Percentiles rank a stretch among this genome's conserved stretches.
phyloP scores from a whole-genome alignment of 2,113 vertebrate species.

The Ictalurus furcatus region DNA sequence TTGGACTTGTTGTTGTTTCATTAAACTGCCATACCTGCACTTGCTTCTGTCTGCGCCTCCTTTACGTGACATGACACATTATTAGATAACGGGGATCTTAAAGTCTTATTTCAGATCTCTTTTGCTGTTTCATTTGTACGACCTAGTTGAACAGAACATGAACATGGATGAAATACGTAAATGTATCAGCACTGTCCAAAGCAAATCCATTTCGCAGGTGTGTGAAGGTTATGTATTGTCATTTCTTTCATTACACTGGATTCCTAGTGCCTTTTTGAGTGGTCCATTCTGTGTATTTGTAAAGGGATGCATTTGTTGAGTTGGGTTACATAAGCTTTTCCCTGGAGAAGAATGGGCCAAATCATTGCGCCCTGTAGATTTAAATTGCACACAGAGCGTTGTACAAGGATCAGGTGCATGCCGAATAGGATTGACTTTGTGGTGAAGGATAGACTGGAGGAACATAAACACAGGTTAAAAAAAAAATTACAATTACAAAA shows the following conservation, averaged over 20 bases:
- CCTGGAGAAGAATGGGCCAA: slow-evolving; percentile 4
- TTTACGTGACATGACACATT: too few species aligned
- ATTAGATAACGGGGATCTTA: too few species aligned
- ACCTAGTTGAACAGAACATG: not conserved
- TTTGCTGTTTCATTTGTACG: not conserved
- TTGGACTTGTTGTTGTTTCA: too few species aligned
- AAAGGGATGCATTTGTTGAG: slow-evolving; percentile 25
- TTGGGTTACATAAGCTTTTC: slow-evolving; percentile 27
- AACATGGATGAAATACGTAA: not conserved
- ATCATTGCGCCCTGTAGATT: not conserved
- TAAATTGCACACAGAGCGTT: not conserved
- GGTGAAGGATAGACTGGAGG: not conserved
- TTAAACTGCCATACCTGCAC: too few species aligned
- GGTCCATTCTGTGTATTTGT: slow-evolving; percentile 17
- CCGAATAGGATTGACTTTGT: not conserved
- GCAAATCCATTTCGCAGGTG: slow-evolving; percentile 2
- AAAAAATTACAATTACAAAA: too few species aligned
- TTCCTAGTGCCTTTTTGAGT: not conserved
- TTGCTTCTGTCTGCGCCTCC: too few species aligned
- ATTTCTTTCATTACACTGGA: not conserved
- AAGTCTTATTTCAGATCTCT: too few species aligned
- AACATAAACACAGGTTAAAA: not conserved
- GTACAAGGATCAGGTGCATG: not conserved
- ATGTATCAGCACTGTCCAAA: not conserved
- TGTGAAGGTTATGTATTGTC: not conserved